phyloP scores from a whole-genome alignment of 2,797 vertebrate genomes.

The Pipistrellus kuhlii region DNA sequence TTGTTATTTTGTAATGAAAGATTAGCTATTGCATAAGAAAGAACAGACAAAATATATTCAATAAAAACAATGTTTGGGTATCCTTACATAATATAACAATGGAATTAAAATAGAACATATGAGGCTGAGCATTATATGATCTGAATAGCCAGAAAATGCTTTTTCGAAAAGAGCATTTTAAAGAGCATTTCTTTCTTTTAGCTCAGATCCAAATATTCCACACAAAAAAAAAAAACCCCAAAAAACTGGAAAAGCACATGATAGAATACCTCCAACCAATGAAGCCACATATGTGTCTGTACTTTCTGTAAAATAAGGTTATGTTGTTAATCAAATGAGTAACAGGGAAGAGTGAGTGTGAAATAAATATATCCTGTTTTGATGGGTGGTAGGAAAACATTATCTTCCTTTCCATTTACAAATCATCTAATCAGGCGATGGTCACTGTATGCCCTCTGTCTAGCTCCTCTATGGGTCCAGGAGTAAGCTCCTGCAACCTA shows the following conservation, averaged over 20 bases:
- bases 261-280: background rate
- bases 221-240: background rate
- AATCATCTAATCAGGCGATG: background rate
- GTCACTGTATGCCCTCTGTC: background rate
- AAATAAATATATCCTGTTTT: background rate
- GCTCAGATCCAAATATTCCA: background rate
- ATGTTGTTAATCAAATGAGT: background rate
- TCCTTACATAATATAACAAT: background rate
- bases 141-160: background rate
- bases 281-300: background rate
- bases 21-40: constrained; percentile 8
- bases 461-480: background rate
- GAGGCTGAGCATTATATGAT: background rate
- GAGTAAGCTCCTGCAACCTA: background rate
- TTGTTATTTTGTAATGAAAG: constrained; percentile 6
- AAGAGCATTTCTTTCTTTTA: background rate
- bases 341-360: background rate
- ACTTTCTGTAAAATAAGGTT: background rate
- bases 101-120: constrained; percentile 32
- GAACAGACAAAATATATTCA: background rate
- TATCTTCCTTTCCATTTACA: background rate
- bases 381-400: accelerated
- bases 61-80: background rate
- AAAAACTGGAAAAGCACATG: background rate
- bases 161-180: background rate